These are phyloP conservation scores for Clepsis dumicolana DNA, from an alignment of 2,888 invertebrate genomes.

Conservation along the genomic window DNA sequence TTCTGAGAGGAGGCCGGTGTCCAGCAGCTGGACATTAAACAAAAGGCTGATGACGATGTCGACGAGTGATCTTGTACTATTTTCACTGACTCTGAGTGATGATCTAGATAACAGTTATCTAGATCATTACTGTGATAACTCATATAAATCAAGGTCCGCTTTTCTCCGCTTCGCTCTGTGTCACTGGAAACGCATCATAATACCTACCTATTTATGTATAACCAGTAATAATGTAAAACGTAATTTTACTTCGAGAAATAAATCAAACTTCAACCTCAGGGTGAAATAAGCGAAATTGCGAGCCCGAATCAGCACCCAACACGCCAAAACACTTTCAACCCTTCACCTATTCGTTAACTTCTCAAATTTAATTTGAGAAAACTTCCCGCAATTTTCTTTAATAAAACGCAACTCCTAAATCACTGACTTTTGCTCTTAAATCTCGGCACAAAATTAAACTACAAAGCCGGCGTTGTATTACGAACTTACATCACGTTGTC, in stretches of 20 bases:
- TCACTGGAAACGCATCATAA: too few species aligned
- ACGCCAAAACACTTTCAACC: not conserved
- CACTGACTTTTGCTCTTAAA: constrained; percentile 42
- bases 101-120: too few species aligned
- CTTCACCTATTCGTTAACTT: constrained; percentile 2
- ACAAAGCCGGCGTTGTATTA: constrained; percentile 41
- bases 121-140: too few species aligned
- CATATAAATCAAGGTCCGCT: too few species aligned
- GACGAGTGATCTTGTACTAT: too few species aligned
- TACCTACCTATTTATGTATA: too few species aligned
- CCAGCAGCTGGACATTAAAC: too few species aligned
- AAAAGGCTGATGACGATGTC: too few species aligned
- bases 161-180: too few species aligned
- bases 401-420: constrained; percentile 32
- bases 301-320: not conserved
- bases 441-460: constrained; percentile 53
- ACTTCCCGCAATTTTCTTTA: constrained; percentile 21
- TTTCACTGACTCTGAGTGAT: too few species aligned
- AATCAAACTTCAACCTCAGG: not conserved
- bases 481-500: constrained; percentile 43
- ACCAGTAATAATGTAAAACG: too few species aligned
- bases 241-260: not conserved
- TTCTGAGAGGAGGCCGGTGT: too few species aligned
- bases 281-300: not conserved
- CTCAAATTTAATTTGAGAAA: constrained; percentile 16